A percentile compares a stretch with the other conserved stretches of the same genome.
phyloP scores from a whole-genome alignment of 2,113 vertebrate genomes.

The Trematomus loennbergii region DNA sequence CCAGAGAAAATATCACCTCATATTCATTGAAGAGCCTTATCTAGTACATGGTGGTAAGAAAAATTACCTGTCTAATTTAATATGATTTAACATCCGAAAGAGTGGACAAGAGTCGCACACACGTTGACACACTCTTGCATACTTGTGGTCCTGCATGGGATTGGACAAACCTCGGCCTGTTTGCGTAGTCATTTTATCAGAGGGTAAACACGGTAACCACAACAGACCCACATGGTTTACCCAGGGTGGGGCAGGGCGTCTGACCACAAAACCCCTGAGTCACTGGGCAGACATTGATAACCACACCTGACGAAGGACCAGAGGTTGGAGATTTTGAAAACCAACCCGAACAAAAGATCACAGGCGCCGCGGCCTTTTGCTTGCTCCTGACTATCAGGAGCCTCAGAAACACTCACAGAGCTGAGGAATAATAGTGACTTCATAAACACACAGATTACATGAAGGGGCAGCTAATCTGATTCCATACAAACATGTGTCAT shows the following conservation, averaged over 20 bases:
- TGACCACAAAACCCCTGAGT: constrained; percentile 20
- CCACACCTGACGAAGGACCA: constrained; percentile 13
- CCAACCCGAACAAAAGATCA: constrained; percentile 25
- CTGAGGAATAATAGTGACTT: constrained; percentile 5
- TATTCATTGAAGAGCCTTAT: constrained; percentile 65
- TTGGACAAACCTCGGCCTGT: not conserved
- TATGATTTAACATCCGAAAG: constrained; percentile 62
- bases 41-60: constrained; percentile 44
- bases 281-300: not conserved
- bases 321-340: not conserved
- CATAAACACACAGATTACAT: constrained; percentile 4
- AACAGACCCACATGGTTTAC: constrained; percentile 21
- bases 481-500: not conserved
- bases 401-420: constrained; percentile 10
- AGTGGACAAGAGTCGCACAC: constrained; percentile 30
- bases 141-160: constrained; percentile 2
- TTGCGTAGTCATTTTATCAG: not conserved
- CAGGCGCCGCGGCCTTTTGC: constrained; percentile 16
- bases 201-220: constrained; percentile 9
- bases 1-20: constrained; percentile 48
- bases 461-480: constrained; percentile 1
- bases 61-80: constrained; percentile 62
- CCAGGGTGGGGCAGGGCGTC: not conserved
- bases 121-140: not conserved
- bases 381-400: not conserved